A percentile compares a stretch with the other conserved stretches of the same genome.
Evolutionary conservation across 2,797 vertebrate genomes (phyloP).

Genomic region (Cossypha polioptera): DNA sequence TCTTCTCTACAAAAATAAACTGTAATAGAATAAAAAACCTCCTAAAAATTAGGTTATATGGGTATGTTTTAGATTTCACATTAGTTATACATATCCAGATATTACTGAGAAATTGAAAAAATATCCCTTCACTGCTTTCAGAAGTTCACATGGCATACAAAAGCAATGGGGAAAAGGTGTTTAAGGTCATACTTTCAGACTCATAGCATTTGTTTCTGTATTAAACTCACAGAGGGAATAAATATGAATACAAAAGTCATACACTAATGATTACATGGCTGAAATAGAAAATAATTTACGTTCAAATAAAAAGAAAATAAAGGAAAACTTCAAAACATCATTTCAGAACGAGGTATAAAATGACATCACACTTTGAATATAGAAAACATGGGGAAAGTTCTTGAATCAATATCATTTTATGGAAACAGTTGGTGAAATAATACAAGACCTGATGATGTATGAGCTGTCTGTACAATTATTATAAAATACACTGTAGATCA

Average conservation of each 20-base stretch:
- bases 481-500: not conserved
- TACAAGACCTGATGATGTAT: not conserved
- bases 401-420: not conserved
- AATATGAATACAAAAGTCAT: not conserved
- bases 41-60: not conserved
- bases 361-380: not conserved
- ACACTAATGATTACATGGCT: not conserved
- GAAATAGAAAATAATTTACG: not conserved
- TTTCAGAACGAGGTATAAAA: not conserved
- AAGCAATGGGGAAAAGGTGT: not conserved
- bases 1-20: not conserved
- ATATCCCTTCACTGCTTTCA: not conserved
- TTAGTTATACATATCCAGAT: not conserved
- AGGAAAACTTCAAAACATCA: not conserved
- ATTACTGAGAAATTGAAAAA: not conserved
- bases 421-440: not conserved
- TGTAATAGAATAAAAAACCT: not conserved
- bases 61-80: not conserved
- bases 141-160: not conserved
- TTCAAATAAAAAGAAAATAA: not conserved
- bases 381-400: fast-evolving
- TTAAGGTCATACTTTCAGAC: not conserved
- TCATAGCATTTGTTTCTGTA: not conserved
- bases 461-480: not conserved
- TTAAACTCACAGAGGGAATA: not conserved